Percentiles rank a stretch among this genome's conserved stretches.
These are phyloP conservation scores for Clytia hemisphaerica DNA, from an alignment of 30 jellyfish, hydroid and myxozoan species.

Conservation along the genomic window DNA sequence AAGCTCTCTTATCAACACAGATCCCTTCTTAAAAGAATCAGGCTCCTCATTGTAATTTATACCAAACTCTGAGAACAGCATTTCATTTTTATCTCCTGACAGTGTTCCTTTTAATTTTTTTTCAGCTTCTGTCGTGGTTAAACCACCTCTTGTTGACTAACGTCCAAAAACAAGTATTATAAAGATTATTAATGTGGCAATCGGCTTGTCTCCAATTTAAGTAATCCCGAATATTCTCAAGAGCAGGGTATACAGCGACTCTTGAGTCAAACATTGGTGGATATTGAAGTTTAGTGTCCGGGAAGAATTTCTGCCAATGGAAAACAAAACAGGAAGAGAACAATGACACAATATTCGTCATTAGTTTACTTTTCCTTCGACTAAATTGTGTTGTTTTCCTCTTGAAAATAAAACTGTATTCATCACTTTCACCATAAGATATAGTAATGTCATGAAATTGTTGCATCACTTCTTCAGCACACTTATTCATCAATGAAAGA, in stretches of 20 bases:
- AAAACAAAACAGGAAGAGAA: conserved; percentile 83
- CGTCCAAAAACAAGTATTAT: conserved; percentile 93
- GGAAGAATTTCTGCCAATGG: conserved; percentile 60
- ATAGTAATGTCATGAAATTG: conserved; percentile 85
- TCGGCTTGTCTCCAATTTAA: conserved; percentile 98
- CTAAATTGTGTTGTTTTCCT: conserved; percentile 69
- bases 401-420: conserved; percentile 78
- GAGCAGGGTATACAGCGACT: conserved; percentile 68
- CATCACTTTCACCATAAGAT: conserved; percentile 97
- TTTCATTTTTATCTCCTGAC: conserved; percentile 84
- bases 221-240: conserved; percentile 75
- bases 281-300: conserved; percentile 22
- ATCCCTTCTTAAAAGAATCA: conserved; percentile 68
- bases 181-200: conserved; percentile 88
- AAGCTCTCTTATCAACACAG: conserved; percentile 52
- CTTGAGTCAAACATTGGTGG: conserved; percentile 94
- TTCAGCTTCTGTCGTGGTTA: conserved; percentile 67
- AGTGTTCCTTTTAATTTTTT: conserved; percentile 65
- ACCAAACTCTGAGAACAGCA: conserved; percentile 75
- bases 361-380: conserved; percentile 64
- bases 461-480: conserved; percentile 78
- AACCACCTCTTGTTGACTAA: conserved; percentile 69
- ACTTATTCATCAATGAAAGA: conserved; percentile 52
- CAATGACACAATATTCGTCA: conserved; percentile 70
- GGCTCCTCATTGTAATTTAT: conserved; percentile 71